These are phyloP conservation scores for Myanophis thanlyinensis DNA, from an alignment of 2,113 vertebrate species.

Conservation along the genomic window DNA sequence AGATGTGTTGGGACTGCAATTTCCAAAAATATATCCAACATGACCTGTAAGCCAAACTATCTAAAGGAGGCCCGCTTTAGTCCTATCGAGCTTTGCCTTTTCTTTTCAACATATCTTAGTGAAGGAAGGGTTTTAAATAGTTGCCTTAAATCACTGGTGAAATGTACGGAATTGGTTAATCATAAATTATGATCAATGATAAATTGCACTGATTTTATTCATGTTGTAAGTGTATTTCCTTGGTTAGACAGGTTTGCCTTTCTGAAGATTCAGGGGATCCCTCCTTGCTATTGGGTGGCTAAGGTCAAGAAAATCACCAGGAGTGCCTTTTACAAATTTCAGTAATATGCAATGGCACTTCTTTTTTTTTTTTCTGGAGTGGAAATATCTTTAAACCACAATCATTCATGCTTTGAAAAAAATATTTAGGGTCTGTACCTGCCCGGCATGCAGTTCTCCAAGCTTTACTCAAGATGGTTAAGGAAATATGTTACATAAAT, in stretches of 20 bases:
- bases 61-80: background rate
- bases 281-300: background rate
- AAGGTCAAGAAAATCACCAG: background rate
- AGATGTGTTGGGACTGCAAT: background rate
- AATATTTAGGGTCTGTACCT: background rate
- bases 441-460: background rate
- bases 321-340: background rate
- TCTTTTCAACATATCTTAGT: background rate
- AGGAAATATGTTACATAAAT: background rate
- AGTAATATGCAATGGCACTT: background rate
- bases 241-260: background rate
- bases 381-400: background rate
- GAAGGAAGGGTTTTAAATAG: background rate
- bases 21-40: background rate
- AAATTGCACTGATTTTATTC: background rate
- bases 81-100: background rate
- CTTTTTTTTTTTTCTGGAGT: too few relatives aligned
- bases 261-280: background rate
- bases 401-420: background rate
- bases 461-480: background rate
- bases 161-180: background rate
- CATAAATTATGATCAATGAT: background rate
- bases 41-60: background rate
- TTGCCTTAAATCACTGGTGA: too few relatives aligned
- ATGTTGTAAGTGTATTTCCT: too few relatives aligned